Conservation (phyloP, 1,140 invertebrate species). For the Penaeus chinensis region DNA sequence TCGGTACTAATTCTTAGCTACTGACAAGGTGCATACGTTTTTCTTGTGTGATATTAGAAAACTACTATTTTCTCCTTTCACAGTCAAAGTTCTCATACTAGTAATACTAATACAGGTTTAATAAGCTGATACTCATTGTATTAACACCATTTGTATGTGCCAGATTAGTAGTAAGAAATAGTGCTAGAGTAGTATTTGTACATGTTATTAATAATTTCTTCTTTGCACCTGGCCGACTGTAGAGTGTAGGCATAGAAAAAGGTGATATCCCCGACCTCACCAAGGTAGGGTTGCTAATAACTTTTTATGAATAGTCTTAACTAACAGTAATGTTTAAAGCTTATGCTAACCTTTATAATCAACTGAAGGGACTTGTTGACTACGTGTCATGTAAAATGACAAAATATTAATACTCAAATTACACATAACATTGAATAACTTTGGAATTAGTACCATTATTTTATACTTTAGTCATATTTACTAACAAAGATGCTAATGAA, state of each 20-base stretch:
- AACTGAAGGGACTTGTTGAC: neutral
- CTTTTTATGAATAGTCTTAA: neutral
- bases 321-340: constrained; percentile 7
- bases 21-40: neutral
- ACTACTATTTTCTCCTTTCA: too few species aligned
- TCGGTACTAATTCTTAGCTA: too few species aligned
- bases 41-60: neutral
- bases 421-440: neutral
- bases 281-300: constrained; percentile 74
- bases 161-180: constrained; percentile 25
- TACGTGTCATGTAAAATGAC: neutral
- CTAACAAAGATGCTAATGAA: too few species aligned
- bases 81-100: too few species aligned
- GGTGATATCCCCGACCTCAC: constrained; percentile 99
- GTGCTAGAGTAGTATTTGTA: constrained; percentile 14
- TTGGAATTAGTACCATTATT: too few species aligned
- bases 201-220: constrained; percentile 43
- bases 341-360: too few species aligned
- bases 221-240: constrained; percentile 66
- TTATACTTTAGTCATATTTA: too few species aligned
- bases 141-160: neutral
- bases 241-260: constrained; percentile 98
- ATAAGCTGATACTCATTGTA: neutral
- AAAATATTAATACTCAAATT: too few species aligned
- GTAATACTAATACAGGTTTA: too few species aligned